Evolutionary conservation across 2,888 invertebrate species (phyloP), one percentile per base, ranked within the genome.

Genomic region (Selenia dentaria): DNA sequence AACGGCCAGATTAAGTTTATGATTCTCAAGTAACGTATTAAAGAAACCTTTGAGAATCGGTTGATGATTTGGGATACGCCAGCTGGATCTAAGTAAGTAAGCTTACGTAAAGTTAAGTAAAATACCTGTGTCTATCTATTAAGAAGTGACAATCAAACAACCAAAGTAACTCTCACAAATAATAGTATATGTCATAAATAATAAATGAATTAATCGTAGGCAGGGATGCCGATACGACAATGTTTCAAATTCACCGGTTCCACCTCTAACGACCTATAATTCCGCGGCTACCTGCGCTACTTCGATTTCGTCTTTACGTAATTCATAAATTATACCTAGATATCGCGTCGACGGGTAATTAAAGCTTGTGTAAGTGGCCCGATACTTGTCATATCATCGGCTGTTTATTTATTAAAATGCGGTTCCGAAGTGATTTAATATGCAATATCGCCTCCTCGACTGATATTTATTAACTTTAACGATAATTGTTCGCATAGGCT

Each of bases 391-490:
- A 75, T 77, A 83, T 77, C 73, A 75, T 68, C 63, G 64, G 54
- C 46, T 62, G 69, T 79, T 70, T 77, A 83, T 79, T 81, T 83
- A 82, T 81, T 62, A 82, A 65, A 51, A 61, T 52, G 55, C 64
- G 62, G 74, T 68, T 70, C 71, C 70, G 70, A 78, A 75, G 69
- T 79, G 79, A 83, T 83, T 82, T 82, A 83, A 72, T 81, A 83
- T 83, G 80, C 79, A 73, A 64, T 68, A 67, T 72, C 74, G 74
- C 70, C 64, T 67, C 68, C 67, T 71, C 63, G 57, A 59, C 59
- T 51, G 61, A 67, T 74, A 77, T 77, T 74, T 77, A 82, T 74
- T 70, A 76, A 74, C 70, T 73, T 75, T 62, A 64, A 67, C 68
- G 59, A 59, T 75, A 77, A 78, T 79, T 67, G 75, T 70, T 70